Conservation (phyloP, 2,888 invertebrate species). For the Hirtodrosophila duncani region DNA sequence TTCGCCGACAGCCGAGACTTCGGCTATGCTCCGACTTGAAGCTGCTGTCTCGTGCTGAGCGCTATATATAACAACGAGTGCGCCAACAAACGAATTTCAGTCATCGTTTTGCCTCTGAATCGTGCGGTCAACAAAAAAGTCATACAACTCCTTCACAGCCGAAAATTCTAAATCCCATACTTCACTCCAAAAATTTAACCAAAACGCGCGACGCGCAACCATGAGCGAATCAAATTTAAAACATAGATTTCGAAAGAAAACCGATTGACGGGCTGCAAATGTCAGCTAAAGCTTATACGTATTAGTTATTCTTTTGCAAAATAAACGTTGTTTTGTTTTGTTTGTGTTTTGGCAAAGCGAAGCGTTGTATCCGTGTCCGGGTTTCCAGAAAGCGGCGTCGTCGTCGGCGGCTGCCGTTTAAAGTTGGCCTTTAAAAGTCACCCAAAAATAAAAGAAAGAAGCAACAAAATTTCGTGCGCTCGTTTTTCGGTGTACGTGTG, state of each 20-base stretch:
- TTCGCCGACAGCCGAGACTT: no score
- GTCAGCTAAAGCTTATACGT: no score
- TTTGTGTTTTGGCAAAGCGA: slow-evolving; percentile 1
- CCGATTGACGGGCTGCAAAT: no score
- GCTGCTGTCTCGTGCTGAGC: neutral
- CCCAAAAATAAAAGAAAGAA: no score
- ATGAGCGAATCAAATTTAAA: no score
- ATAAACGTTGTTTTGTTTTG: neutral
- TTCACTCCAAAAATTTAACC: no score
- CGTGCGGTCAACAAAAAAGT: slow-evolving; percentile 65
- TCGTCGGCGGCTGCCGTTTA: slow-evolving; percentile 30
- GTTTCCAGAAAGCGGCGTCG: neutral
- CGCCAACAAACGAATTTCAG: slow-evolving; percentile 57
- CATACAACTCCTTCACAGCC: no score
- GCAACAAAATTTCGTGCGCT: slow-evolving; percentile 44
- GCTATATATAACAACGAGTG: slow-evolving; percentile 66
- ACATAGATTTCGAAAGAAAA: no score
- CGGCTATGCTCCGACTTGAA: slow-evolving; percentile 7
- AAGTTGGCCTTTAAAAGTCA: slow-evolving; percentile 39
- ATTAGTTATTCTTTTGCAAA: no score
- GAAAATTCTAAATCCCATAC: slow-evolving; percentile 29
- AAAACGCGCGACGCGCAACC: slow-evolving; percentile 26
- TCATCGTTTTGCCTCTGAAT: slow-evolving; percentile 72
- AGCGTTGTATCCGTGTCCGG: no score
- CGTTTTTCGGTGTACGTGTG: slow-evolving; percentile 41